A percentile compares a stretch with the other conserved stretches of the same genome.
phyloP scores from a whole-genome alignment of 2,113 vertebrate genomes.

The Corythornis madagascariensis region DNA sequence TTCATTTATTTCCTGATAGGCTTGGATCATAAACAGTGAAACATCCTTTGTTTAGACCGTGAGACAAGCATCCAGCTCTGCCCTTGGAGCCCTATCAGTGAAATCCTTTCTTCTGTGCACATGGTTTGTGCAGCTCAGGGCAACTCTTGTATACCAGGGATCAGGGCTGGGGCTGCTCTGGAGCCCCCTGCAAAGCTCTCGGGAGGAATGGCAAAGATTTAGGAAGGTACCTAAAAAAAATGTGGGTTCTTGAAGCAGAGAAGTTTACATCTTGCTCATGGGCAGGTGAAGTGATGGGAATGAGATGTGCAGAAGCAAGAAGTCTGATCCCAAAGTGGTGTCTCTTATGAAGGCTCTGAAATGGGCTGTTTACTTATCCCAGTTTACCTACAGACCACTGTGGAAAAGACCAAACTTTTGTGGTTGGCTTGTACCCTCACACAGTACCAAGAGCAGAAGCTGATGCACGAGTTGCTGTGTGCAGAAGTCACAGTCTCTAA shows the following conservation, averaged over 20 bases:
- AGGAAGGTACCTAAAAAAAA: background rate
- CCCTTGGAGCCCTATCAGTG: background rate
- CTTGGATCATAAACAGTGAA: background rate
- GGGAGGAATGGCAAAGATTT: background rate
- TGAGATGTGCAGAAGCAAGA: background rate
- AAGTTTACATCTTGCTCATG: background rate
- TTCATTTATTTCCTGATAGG: constrained; percentile 32
- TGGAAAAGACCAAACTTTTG: background rate
- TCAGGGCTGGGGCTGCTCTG: background rate
- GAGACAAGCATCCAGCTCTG: background rate
- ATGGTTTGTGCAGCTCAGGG: background rate
- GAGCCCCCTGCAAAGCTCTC: background rate
- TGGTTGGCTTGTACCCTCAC: background rate
- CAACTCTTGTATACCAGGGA: fast-evolving
- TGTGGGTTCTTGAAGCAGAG: background rate
- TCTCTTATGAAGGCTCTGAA: background rate
- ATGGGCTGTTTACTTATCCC: background rate
- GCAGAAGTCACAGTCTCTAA: background rate
- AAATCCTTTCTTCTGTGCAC: fast-evolving
- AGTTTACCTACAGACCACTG: background rate
- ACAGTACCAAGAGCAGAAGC: background rate
- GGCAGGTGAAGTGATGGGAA: background rate
- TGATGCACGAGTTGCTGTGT: background rate
- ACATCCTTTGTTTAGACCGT: background rate
- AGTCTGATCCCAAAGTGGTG: background rate